phyloP scores from a whole-genome alignment of 2,113 vertebrate genomes.

The Monopterus albus region DNA sequence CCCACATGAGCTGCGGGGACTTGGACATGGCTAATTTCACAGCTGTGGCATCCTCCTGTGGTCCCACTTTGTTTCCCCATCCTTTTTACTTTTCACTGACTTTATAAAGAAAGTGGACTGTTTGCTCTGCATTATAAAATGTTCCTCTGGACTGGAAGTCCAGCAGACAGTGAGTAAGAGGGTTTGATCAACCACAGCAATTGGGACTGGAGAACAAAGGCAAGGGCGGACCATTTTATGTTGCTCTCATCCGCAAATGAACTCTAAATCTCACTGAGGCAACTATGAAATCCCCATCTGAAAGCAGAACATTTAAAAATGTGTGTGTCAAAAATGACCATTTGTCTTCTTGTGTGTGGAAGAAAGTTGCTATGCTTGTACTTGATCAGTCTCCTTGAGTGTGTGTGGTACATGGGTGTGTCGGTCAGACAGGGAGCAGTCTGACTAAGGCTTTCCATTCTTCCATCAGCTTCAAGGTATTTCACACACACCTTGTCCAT shows the following conservation, averaged over 20 bases:
- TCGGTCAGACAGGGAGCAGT: slow-evolving; percentile 58
- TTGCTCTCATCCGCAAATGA: slow-evolving; percentile 32
- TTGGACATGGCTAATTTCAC: slow-evolving; percentile 28
- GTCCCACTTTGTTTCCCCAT: slow-evolving; percentile 5
- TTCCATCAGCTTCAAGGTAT: slow-evolving; percentile 69
- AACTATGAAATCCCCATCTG: slow-evolving; percentile 25
- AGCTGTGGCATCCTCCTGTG: slow-evolving; percentile 46
- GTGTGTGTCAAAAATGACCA: slow-evolving; percentile 34
- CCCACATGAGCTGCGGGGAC: slow-evolving; percentile 17
- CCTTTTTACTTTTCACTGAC: slow-evolving; percentile 17
- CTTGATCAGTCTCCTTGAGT: slow-evolving; percentile 53
- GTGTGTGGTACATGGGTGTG: slow-evolving; percentile 59
- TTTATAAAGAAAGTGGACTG: slow-evolving; percentile 13
- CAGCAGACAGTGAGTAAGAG: slow-evolving; percentile 77
- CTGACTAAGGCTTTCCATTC: slow-evolving; percentile 76
- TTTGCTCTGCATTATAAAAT: slow-evolving; percentile 24
- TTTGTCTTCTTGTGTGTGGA: slow-evolving; percentile 15
- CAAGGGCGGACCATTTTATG: slow-evolving; percentile 47
- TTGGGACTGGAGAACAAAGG: slow-evolving; percentile 40
- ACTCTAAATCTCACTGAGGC: slow-evolving; percentile 33
- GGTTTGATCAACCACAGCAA: slow-evolving; percentile 42
- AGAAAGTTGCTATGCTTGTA: slow-evolving; percentile 15
- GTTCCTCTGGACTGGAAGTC: slow-evolving; percentile 62
- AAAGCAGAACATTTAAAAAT: slow-evolving; percentile 7
- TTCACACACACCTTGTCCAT: slow-evolving; percentile 69